Percentiles rank a stretch among this genome's conserved stretches.
phyloP scores from a whole-genome alignment of 2,797 vertebrate species.

The Delichon dasypus region DNA sequence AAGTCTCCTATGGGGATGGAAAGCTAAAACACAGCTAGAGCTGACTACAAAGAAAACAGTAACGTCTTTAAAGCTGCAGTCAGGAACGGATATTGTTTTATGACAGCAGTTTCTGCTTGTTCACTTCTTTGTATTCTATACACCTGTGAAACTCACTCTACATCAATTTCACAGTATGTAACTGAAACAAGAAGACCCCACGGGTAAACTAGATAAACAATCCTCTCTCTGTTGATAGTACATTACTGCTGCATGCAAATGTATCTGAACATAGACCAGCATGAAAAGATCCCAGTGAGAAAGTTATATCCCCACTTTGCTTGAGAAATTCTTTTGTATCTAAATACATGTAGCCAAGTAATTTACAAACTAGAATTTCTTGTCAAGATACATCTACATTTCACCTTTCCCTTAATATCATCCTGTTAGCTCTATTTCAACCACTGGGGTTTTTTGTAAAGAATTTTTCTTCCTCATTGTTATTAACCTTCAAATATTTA shows the following conservation, averaged over 20 bases:
- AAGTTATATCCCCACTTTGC: background rate
- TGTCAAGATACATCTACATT: background rate
- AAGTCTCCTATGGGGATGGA: background rate
- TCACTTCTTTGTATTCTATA: background rate
- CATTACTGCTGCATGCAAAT: background rate
- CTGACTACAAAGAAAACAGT: background rate
- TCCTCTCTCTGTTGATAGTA: background rate
- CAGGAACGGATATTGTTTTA: background rate
- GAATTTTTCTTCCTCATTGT: background rate
- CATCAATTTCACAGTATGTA: background rate
- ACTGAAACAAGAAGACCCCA: background rate
- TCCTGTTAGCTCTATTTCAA: background rate
- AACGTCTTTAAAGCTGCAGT: background rate
- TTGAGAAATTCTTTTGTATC: background rate
- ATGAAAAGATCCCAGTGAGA: background rate
- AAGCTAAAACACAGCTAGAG: conserved; percentile 1
- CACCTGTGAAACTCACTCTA: background rate
- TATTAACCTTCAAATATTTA: background rate
- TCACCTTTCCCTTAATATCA: background rate
- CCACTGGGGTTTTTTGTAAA: background rate
- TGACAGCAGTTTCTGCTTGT: background rate
- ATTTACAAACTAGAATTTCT: background rate
- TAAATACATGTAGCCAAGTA: background rate
- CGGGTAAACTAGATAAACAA: background rate
- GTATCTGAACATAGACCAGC: background rate